Evolutionary conservation across 2,113 vertebrate species (phyloP), one percentile per base, ranked within the genome.

Genomic region (Psephotus haematonotus): DNA sequence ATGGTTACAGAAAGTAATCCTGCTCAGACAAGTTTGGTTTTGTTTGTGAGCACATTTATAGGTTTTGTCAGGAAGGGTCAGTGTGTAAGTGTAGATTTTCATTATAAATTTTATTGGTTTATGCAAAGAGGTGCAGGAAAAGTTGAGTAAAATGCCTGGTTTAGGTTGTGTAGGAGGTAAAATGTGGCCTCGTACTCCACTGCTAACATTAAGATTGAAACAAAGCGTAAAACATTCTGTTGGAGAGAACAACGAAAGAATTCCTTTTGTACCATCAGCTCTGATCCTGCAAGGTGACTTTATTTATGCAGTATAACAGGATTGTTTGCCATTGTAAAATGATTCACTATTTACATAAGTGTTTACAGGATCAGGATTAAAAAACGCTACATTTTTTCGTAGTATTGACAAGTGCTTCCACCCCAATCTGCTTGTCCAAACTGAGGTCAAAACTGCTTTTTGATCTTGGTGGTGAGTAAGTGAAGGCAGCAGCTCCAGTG

Each of bases 381-480:
- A 49, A 83, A 80, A 25, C 22, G 8, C 14, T 44, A 25, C 7
- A 1, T 47, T 49, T 49, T 65, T 90, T 43, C 63, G 29, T 39
- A 24, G 27, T 55, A 20, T 46, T 55, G 64, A 24, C 25, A 7
- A 5, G 10, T 39, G 24, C 12, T 69, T 68, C 20, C 17, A 13
- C 19, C n/a, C 24, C 31, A n/a, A 2, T 44, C 46, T 78, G 35
- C 35, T n/a, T 49, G 64, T 76, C 28, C 9, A 53, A 59, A 12
- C 22, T 35, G 60, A 39, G 35, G 60, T 79, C 35, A 44, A 29
- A 82, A 29, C 52, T 68, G 28, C 9, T 15, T 81, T 70, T 64
- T 53, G n/a, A 5, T 74, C 19, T 64, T 1, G 3, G 15, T 1
- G 0, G 28, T 17, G 27, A n/a, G 31, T 43, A 44, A 29, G 41